Conservation (phyloP, 2,888 invertebrate genomes). For the Esperia sulphurella region DNA sequence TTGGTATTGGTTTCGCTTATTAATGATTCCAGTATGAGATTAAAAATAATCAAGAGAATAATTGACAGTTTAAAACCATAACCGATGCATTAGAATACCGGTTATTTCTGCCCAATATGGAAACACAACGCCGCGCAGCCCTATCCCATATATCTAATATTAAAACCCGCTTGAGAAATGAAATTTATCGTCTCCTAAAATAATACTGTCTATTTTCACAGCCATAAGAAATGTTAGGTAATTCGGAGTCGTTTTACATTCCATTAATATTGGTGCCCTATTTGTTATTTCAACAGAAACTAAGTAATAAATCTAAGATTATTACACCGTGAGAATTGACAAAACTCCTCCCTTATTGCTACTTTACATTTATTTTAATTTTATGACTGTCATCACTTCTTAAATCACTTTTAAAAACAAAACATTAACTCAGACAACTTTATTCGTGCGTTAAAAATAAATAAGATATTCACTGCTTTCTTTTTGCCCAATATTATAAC, state of each 20-base stretch:
- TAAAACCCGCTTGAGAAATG: slow-evolving; percentile 8
- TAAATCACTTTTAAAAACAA: too few relatives aligned
- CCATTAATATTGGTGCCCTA: background rate
- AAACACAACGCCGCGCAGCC: background rate
- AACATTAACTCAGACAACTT: too few relatives aligned
- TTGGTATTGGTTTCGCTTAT: too few relatives aligned
- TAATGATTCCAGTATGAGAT: too few relatives aligned
- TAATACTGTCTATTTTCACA: slow-evolving; percentile 1
- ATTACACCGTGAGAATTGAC: background rate
- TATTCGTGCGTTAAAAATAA: too few relatives aligned
- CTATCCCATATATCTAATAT: slow-evolving; percentile 8
- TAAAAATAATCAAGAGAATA: too few relatives aligned
- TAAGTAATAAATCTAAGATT: background rate
- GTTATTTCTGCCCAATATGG: background rate
- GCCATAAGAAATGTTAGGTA: background rate
- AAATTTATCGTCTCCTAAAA: slow-evolving; percentile 5
- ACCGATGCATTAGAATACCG: too few relatives aligned
- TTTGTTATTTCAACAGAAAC: background rate
- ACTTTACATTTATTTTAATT: too few relatives aligned
- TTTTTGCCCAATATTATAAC: too few relatives aligned
- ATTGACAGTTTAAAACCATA: too few relatives aligned
- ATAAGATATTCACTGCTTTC: too few relatives aligned
- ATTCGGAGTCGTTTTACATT: background rate
- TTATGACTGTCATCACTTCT: too few relatives aligned
- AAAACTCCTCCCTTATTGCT: background rate